Evolutionary conservation across 2,888 invertebrate genomes (phyloP).

Genomic region (Tachina fera): DNA sequence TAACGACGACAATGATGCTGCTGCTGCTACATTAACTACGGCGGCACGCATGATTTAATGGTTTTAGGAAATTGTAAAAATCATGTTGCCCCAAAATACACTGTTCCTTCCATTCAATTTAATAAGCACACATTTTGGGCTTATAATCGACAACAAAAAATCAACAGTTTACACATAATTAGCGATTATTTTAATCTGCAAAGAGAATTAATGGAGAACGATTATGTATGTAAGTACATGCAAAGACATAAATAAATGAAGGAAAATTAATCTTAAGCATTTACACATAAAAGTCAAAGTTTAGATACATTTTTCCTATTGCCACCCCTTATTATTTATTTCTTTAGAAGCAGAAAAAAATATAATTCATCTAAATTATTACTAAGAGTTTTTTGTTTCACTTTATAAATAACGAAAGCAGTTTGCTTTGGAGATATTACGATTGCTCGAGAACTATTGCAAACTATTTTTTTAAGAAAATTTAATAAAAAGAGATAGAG

Average conservation of each 20-base stretch:
- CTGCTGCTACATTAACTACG: constrained; percentile 25
- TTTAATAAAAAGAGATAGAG: too few relatives aligned
- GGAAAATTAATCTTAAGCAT: background rate
- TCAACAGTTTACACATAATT: constrained; percentile 44
- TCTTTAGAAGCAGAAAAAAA: too few relatives aligned
- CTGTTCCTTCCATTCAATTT: background rate
- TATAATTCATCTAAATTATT: too few relatives aligned
- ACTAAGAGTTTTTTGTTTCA: too few relatives aligned
- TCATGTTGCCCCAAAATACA: constrained; percentile 17
- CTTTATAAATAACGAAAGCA: too few relatives aligned
- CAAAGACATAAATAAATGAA: background rate
- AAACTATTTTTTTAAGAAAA: too few relatives aligned
- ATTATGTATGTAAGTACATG: background rate
- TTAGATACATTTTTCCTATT: too few relatives aligned
- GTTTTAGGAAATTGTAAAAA: constrained; percentile 56
- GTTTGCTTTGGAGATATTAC: too few relatives aligned
- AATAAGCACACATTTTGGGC: constrained; percentile 1
- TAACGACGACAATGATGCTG: constrained; percentile 43
- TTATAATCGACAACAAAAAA: constrained; percentile 4
- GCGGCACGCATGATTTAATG: constrained; percentile 56
- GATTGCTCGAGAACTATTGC: too few relatives aligned
- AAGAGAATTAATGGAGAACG: constrained; percentile 1
- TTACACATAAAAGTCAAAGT: too few relatives aligned
- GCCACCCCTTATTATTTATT: too few relatives aligned
- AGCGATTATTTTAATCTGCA: constrained; percentile 44